phyloP scores from a whole-genome alignment of 1,140 invertebrate genomes.

The Cydia strobilella region DNA sequence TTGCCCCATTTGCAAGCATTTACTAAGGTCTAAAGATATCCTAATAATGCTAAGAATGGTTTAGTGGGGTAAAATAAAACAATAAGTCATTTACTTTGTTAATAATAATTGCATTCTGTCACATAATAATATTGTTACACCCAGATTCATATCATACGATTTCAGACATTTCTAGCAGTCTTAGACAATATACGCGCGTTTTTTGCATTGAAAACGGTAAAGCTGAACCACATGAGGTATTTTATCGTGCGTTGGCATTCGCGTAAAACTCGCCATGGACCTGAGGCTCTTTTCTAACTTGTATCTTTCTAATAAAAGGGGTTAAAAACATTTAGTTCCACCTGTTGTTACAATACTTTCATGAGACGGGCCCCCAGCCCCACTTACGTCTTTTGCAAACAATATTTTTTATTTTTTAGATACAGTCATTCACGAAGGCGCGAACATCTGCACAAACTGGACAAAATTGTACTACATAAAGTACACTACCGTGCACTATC shows the following conservation, averaged over 20 bases:
- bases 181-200: slow-evolving; percentile 53
- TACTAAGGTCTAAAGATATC: too few relatives aligned
- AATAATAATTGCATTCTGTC: slow-evolving; percentile 66
- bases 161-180: slow-evolving; percentile 61
- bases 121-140: slow-evolving; percentile 62
- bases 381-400: not conserved
- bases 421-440: not conserved
- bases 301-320: too few relatives aligned
- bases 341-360: not conserved
- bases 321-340: too few relatives aligned
- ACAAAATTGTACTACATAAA: not conserved
- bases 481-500: not conserved
- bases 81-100: slow-evolving; percentile 48
- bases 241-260: not conserved
- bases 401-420: not conserved
- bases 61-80: slow-evolving; percentile 49
- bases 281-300: too few relatives aligned
- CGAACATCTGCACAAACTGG: not conserved
- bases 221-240: not conserved
- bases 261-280: not conserved
- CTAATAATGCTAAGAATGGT: not conserved
- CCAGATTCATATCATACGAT: slow-evolving; percentile 64
- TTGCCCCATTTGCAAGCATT: too few relatives aligned
- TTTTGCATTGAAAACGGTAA: not conserved
- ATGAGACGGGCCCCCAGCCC: not conserved